These are phyloP conservation scores for Callorhinus ursinus DNA, from an alignment of 2,113 vertebrate genomes.

Conservation along the genomic window DNA sequence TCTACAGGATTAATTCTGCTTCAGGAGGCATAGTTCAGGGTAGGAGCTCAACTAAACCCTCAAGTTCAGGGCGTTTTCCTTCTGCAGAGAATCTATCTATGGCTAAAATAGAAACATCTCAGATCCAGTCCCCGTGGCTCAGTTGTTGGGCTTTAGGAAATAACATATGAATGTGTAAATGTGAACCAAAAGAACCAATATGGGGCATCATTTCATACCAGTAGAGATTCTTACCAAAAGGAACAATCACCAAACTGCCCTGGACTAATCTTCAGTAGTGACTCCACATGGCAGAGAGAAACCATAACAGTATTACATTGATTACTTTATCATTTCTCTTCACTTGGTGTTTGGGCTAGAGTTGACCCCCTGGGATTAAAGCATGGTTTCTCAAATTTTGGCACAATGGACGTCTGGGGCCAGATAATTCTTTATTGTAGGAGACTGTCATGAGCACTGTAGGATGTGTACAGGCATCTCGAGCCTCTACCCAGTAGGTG, in stretches of 20 bases:
- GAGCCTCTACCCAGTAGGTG: background rate
- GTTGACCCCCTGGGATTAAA: background rate
- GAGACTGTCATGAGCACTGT: no score
- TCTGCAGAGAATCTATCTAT: background rate
- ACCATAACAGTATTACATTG: background rate
- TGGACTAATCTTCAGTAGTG: background rate
- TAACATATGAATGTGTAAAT: fast-evolving
- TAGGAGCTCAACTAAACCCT: background rate
- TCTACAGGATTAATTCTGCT: background rate
- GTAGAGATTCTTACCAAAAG: background rate
- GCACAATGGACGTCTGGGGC: background rate
- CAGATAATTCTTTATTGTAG: no score
- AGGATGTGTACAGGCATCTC: background rate
- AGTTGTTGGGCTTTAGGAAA: background rate
- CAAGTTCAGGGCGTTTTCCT: background rate
- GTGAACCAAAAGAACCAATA: background rate
- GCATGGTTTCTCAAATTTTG: background rate
- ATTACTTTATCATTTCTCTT: background rate
- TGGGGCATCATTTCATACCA: background rate
- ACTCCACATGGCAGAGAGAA: background rate
- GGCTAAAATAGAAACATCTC: background rate
- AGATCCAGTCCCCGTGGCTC: background rate
- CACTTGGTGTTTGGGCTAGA: background rate
- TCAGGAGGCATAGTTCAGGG: background rate
- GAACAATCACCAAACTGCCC: background rate